Percentiles rank a stretch among this genome's conserved stretches.
Evolutionary conservation across 2,888 invertebrate genomes (phyloP).

Genomic region (Clanis bilineata): DNA sequence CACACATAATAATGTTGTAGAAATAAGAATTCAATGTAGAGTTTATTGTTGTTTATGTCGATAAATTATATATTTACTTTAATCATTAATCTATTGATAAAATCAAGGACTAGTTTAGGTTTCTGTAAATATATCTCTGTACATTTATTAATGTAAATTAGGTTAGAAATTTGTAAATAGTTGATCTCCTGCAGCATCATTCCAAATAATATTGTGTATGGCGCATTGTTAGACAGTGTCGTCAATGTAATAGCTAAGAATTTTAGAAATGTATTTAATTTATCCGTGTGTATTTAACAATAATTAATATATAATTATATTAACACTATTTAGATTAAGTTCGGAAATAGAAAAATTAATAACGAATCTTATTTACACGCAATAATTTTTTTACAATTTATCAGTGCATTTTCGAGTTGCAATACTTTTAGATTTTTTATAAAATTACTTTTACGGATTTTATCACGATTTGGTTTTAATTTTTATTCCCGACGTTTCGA

Average conservation of each 20-base stretch:
- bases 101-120: neutral
- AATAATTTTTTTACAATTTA: neutral
- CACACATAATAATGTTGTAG: constrained; percentile 1
- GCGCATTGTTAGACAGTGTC: constrained; percentile 10
- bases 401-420: neutral
- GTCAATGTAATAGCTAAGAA: neutral
- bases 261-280: neutral
- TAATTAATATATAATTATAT: neutral
- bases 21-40: neutral
- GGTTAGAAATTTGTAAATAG: constrained; percentile 43
- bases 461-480: no score
- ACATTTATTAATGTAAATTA: neutral
- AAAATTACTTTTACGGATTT: no score
- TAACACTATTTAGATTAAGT: neutral
- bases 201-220: constrained; percentile 56
- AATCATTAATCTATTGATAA: neutral
- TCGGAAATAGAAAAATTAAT: neutral
- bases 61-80: neutral
- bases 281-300: neutral
- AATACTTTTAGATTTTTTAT: no score
- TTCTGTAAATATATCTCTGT: neutral
- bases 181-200: constrained; percentile 72
- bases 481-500: no score
- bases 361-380: neutral
- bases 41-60: neutral